A percentile compares a stretch with the other conserved stretches of the same genome.
Evolutionary conservation across 2,113 vertebrate genomes (phyloP).

Genomic region (Patagioenas fasciata): DNA sequence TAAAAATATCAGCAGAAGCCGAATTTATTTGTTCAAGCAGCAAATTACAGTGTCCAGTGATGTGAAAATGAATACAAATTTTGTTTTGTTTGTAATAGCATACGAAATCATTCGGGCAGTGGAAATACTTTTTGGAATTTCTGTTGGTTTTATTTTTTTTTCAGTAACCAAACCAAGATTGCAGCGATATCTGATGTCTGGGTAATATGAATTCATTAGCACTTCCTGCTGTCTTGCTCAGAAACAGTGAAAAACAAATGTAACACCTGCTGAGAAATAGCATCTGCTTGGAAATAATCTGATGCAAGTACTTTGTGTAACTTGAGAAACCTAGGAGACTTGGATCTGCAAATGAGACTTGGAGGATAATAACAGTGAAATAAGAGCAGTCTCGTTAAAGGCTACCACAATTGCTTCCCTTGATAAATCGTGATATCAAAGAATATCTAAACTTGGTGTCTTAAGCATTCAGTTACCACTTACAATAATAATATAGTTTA

Average conservation of each 20-base stretch:
- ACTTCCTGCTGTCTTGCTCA: slow-evolving; percentile 67
- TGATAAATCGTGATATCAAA: not conserved
- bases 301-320: slow-evolving; percentile 59
- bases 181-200: slow-evolving; percentile 49
- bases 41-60: not conserved
- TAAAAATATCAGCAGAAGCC: not conserved
- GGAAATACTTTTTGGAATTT: not conserved
- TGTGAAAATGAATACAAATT: not conserved
- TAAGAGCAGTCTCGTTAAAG: slow-evolving; percentile 7
- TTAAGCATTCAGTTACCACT: not conserved
- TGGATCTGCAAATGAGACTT: slow-evolving; percentile 38
- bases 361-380: slow-evolving; percentile 15
- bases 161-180: slow-evolving; percentile 19
- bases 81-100: not conserved
- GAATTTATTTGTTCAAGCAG: not conserved
- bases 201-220: slow-evolving; percentile 68
- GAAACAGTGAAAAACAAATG: slow-evolving; percentile 72
- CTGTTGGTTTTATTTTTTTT: not conserved
- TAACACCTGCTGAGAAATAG: slow-evolving; percentile 72
- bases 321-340: slow-evolving; percentile 42
- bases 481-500: not conserved
- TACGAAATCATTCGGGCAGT: not conserved
- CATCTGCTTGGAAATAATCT: slow-evolving; percentile 73
- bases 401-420: not conserved
- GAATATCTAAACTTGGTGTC: not conserved